A percentile compares a stretch with the other conserved stretches of the same genome.
These are phyloP conservation scores for Apistogramma diplotaenia DNA, from an alignment of 2,113 vertebrate species.

Conservation along the genomic window DNA sequence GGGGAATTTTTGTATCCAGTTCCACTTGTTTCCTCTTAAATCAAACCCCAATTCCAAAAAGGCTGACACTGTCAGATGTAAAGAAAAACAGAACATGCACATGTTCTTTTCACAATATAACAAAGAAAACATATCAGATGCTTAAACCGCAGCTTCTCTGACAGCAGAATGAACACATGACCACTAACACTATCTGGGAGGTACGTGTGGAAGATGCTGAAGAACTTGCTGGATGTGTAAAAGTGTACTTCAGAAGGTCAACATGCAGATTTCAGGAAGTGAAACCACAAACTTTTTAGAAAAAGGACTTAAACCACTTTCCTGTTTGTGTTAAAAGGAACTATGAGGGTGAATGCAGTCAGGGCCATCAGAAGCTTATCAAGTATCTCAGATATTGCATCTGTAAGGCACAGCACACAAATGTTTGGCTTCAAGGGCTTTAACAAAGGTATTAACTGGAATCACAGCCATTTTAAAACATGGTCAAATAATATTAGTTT, in stretches of 20 bases:
- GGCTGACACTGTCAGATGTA: not conserved
- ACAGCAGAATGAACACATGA: not conserved
- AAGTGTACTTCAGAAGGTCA: not conserved
- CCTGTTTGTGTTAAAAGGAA: not conserved
- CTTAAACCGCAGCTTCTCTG: not conserved
- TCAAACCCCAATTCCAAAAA: not conserved
- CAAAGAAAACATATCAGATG: too few species aligned
- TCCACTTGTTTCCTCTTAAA: not conserved
- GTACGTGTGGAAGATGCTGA: too few species aligned
- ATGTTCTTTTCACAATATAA: too few species aligned
- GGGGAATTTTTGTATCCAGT: not conserved
- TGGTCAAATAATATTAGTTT: too few species aligned
- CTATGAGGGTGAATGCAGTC: not conserved
- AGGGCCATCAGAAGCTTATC: fast-evolving
- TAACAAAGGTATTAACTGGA: too few species aligned
- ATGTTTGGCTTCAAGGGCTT: too few species aligned
- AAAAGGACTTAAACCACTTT: not conserved
- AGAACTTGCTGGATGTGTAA: not conserved
- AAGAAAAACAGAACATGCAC: not conserved
- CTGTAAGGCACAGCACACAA: too few species aligned
- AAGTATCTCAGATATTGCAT: not conserved
- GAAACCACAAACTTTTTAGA: not conserved
- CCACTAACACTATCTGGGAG: not conserved
- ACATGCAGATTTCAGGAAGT: not conserved
- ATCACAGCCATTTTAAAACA: too few species aligned